phyloP scores from a whole-genome alignment of 2,797 vertebrate genomes.

The Myotis daubentonii region DNA sequence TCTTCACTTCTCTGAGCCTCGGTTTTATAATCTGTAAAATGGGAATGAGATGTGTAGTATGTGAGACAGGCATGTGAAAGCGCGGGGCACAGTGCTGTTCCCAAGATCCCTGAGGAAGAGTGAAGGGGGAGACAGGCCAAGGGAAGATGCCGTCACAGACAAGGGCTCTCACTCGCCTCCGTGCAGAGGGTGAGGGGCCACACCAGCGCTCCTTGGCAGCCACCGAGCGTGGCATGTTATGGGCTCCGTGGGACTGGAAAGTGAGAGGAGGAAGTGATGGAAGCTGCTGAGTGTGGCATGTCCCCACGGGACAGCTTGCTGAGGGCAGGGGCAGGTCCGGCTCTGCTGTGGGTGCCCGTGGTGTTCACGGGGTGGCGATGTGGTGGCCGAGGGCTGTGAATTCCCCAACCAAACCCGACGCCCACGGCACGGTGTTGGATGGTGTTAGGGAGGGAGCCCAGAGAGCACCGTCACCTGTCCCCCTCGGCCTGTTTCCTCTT shows the following conservation, averaged over 20 bases:
- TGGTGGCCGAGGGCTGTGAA: neutral
- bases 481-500: neutral
- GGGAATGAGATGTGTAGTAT: neutral
- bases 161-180: neutral
- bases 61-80: neutral
- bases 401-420: neutral
- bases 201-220: neutral
- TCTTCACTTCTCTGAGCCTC: neutral
- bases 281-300: too few relatives aligned
- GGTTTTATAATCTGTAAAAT: neutral
- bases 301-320: neutral
- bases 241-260: neutral
- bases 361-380: neutral
- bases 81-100: neutral
- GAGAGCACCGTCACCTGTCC: neutral
- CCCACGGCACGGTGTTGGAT: neutral
- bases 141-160: neutral
- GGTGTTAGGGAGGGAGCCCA: neutral
- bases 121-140: fast-evolving
- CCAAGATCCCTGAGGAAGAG: neutral
- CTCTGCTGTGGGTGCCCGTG: fast-evolving
- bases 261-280: neutral
- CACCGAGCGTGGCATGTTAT: neutral
- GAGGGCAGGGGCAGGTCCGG: neutral
- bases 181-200: neutral